phyloP scores from a whole-genome alignment of 2,797 vertebrate genomes.

The Natrix natrix region DNA sequence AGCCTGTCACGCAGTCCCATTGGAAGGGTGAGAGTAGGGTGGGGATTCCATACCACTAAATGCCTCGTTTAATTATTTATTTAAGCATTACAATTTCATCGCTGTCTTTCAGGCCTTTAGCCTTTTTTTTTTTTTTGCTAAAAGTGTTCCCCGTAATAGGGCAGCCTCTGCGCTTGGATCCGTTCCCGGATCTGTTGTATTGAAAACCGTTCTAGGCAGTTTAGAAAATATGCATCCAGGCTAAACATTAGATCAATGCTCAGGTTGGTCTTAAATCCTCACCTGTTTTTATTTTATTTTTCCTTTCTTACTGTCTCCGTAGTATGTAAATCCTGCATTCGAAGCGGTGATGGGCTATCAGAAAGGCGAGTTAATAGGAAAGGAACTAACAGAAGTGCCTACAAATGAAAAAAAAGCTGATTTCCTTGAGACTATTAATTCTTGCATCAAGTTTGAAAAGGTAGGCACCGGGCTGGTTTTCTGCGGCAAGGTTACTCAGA shows the following conservation, averaged over 20 bases:
- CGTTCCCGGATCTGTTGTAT: background rate
- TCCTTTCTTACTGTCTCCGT: constrained; percentile 49
- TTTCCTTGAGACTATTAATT: constrained; percentile 93
- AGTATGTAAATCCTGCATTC: constrained; percentile 97
- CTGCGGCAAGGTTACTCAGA: background rate
- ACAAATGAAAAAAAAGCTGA: constrained; percentile 96
- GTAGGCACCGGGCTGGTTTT: constrained; percentile 70
- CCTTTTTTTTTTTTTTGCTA: background rate
- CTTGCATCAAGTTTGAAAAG: constrained; percentile 94
- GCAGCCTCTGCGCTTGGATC: background rate
- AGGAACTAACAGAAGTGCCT: constrained; percentile 94
- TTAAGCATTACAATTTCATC: background rate
- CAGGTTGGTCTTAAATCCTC: background rate
- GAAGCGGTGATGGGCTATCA: constrained; percentile 95
- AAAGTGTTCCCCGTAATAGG: background rate
- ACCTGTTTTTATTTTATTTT: background rate
- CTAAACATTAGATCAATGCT: background rate
- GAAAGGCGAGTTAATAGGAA: constrained; percentile 91
- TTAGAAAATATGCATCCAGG: background rate
- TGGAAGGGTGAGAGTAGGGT: background rate
- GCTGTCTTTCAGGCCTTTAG: background rate
- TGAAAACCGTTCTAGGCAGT: background rate
- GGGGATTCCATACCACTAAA: background rate
- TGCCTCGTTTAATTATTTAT: background rate
- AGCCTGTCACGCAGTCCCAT: background rate